A percentile compares a stretch with the other conserved stretches of the same genome.
These are phyloP conservation scores for Metellina segmentata DNA, from an alignment of 2,888 invertebrate genomes.

Conservation along the genomic window DNA sequence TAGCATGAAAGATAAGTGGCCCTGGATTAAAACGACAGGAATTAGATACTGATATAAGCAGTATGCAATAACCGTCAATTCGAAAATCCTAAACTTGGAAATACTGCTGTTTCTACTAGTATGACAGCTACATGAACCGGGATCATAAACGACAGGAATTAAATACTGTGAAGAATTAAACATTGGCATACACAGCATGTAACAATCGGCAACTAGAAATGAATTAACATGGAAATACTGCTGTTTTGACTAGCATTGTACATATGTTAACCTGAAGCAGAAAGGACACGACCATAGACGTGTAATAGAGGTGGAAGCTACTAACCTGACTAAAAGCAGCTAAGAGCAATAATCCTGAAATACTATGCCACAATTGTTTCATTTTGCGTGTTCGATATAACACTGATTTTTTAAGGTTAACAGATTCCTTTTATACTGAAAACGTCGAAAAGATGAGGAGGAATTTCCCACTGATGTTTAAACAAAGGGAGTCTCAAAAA, in stretches of 20 bases:
- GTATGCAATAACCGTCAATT: too few relatives aligned
- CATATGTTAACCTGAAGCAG: too few relatives aligned
- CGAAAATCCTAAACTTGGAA: too few relatives aligned
- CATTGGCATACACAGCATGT: neutral
- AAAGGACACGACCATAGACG: neutral
- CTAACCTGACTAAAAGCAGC: slow-evolving; percentile 17
- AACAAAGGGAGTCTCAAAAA: slow-evolving; percentile 33
- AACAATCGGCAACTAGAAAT: neutral
- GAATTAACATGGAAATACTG: neutral
- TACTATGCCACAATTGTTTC: neutral
- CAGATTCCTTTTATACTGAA: slow-evolving; percentile 17
- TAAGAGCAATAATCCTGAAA: slow-evolving; percentile 24
- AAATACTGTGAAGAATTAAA: neutral
- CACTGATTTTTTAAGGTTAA: neutral
- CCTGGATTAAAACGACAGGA: too few relatives aligned
- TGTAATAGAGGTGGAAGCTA: neutral
- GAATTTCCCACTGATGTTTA: slow-evolving; percentile 11
- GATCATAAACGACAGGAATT: neutral
- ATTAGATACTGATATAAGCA: too few relatives aligned
- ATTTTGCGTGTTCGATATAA: neutral
- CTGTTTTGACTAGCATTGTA: neutral
- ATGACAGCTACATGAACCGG: neutral
- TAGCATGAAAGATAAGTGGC: too few relatives aligned
- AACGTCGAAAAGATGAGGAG: neutral
- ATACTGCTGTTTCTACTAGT: neutral